phyloP scores from a whole-genome alignment of 2,888 invertebrate species.

The Venusia cambrica region DNA sequence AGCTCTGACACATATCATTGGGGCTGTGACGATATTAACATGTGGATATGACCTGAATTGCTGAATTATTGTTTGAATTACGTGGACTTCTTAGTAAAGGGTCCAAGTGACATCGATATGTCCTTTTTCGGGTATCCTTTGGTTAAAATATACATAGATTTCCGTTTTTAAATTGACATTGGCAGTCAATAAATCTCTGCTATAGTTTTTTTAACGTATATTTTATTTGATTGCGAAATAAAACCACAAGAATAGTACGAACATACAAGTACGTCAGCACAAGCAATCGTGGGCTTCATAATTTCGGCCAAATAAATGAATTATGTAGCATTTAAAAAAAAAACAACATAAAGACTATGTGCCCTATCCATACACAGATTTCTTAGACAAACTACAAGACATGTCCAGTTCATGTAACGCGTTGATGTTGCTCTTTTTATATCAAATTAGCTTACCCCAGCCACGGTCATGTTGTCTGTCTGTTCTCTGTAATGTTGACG shows the following conservation, averaged over 20 bases:
- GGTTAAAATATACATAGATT: no score
- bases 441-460: constrained; percentile 38
- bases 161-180: no score
- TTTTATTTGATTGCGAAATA: no score
- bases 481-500: constrained; percentile 19
- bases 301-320: no score
- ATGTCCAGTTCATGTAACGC: constrained; percentile 15
- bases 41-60: constrained; percentile 23
- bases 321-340: no score
- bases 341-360: not conserved
- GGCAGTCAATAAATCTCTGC: no score
- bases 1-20: constrained; percentile 43
- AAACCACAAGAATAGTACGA: no score
- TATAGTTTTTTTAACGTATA: no score
- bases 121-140: no score
- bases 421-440: constrained; percentile 28
- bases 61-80: not conserved
- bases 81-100: not conserved
- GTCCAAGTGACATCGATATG: no score
- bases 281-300: no score
- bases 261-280: no score
- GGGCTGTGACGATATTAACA: constrained; percentile 24
- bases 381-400: constrained; percentile 9
- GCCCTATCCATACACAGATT: constrained; percentile 1
- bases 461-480: constrained; percentile 30